These are phyloP conservation scores for Notodonta ziczac DNA, from an alignment of 2,888 invertebrate species.

Conservation along the genomic window DNA sequence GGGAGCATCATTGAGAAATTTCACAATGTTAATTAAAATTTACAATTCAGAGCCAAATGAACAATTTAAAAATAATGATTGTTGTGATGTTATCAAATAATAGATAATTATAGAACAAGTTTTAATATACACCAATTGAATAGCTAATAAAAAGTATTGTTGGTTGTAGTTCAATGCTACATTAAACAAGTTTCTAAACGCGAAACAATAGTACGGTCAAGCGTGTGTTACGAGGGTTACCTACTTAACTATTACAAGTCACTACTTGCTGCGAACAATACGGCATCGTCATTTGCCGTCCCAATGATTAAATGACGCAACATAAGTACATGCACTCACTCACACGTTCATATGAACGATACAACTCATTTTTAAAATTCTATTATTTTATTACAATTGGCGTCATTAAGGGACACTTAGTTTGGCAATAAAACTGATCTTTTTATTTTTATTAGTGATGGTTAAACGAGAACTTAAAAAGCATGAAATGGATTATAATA, in stretches of 20 bases:
- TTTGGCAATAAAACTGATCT: conserved; percentile 6
- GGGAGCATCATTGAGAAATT: no score
- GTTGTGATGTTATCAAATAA: no score
- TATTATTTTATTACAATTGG: conserved; percentile 16
- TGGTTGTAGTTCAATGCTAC: conserved; percentile 27
- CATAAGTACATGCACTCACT: not conserved
- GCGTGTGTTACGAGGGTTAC: conserved; percentile 22
- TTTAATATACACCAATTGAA: conserved; percentile 7
- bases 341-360: not conserved
- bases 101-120: not conserved
- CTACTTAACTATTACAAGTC: conserved; percentile 21
- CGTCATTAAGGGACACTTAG: conserved; percentile 12
- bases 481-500: conserved; percentile 54
- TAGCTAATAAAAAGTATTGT: conserved; percentile 6
- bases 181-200: conserved; percentile 27
- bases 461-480: conserved; percentile 28
- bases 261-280: conserved; percentile 23
- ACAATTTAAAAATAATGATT: no score
- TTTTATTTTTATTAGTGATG: conserved; percentile 4
- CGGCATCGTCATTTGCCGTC: conserved; percentile 25
- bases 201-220: conserved; percentile 28
- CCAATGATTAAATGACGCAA: conserved; percentile 34
- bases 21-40: no score
- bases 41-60: no score
- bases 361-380: conserved; percentile 18